phyloP scores from a whole-genome alignment of 2,888 invertebrate species.

The Ametastegia equiseti region DNA sequence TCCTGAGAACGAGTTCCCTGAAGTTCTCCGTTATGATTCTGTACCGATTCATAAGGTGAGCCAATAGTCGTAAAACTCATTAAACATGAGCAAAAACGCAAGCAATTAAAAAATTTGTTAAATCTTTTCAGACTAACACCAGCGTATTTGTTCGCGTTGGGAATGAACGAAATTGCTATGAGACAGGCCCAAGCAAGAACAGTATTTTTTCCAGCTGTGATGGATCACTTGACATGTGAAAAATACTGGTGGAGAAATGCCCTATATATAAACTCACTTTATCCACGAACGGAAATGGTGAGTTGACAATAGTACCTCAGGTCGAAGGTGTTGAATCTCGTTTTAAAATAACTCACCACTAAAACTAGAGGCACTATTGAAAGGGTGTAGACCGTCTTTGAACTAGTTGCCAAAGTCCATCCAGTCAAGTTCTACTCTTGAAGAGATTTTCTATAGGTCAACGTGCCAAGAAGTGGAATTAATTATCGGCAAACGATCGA shows the following conservation, averaged over 20 bases:
- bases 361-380: neutral
- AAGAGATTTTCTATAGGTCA: neutral
- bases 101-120: neutral
- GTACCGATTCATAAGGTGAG: slow-evolving; percentile 82
- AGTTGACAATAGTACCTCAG: slow-evolving; percentile 56
- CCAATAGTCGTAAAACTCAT: slow-evolving; percentile 15
- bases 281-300: slow-evolving; percentile 80
- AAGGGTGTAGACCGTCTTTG: slow-evolving; percentile 8
- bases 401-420: slow-evolving; percentile 2
- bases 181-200: slow-evolving; percentile 76
- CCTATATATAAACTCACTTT: slow-evolving; percentile 81
- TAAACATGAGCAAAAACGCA: neutral
- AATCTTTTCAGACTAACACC: slow-evolving; percentile 78
- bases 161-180: slow-evolving; percentile 77
- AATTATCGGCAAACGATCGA: slow-evolving; percentile 31
- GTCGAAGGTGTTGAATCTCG: neutral
- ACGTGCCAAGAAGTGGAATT: slow-evolving; percentile 14
- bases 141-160: slow-evolving; percentile 80
- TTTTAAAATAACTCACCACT: neutral
- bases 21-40: slow-evolving; percentile 78
- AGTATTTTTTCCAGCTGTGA: slow-evolving; percentile 78
- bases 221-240: slow-evolving; percentile 79
- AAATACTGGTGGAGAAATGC: slow-evolving; percentile 82
- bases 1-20: slow-evolving; percentile 69
- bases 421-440: neutral